Evolutionary conservation across 1,140 invertebrate species (phyloP), one percentile per base, ranked within the genome.

Genomic region (Lordiphosa clarofinis): DNA sequence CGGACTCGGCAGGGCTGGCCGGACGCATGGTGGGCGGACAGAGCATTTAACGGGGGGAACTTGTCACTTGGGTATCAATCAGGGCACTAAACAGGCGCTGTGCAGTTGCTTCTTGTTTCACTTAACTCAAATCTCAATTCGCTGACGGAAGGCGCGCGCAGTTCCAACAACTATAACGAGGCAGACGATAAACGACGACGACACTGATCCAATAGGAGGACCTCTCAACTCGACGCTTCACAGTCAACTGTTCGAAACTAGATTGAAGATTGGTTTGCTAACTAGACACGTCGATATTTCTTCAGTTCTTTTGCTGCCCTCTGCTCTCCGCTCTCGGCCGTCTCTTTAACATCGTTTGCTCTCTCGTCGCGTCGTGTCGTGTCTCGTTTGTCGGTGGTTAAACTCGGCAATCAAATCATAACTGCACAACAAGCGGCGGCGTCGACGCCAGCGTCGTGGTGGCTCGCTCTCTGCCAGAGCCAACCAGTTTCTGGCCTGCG

Each of bases 1-100:
- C 93, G 57, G 88, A 89, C 65, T 88, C 78, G 92, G 92, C 66
- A 91, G 92, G 84, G 90, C 91, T 75, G 90, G 91, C 69, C 88
- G 89, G 56, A 48, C 87, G 74, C 71, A 88, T 87, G 40, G 87
- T 86, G 53, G 87, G 82, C 64, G 84, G 87, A 76, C 87, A 89
- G 79, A 89, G 87, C 87, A 89, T 89, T 71, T 84, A 73, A 36
- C 15, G 56, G 19, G 40, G 21, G 21, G 33, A 35, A 59, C 28
- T 65, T 39, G 42, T 64, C 56, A 50, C 46, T 62, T 48, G 36
- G 44, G 36, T 56, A 40, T 52, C 47, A 47, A 47, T 61, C 36
- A 43, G 36, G 43, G 58, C 64, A 73, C 71, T 54, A 37, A 73
- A 58, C 69, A 43, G 35, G 56, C 64, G 42, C 40, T 24, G 49